phyloP scores from a whole-genome alignment of 2,888 invertebrate genomes.

The Tipula confusa region DNA sequence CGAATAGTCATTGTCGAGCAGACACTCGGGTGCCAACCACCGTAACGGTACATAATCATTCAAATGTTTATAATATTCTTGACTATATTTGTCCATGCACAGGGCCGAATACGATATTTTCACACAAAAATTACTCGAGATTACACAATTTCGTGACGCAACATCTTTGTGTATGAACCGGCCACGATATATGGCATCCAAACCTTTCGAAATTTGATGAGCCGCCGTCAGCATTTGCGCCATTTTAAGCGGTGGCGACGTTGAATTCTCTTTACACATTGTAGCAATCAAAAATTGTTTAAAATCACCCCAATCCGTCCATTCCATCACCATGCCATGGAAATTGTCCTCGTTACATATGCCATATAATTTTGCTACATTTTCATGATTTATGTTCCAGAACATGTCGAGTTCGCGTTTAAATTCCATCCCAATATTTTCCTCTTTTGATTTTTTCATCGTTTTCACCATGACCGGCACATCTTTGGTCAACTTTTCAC shows the following conservation, averaged over 20 bases:
- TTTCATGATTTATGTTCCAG: conserved; percentile 74
- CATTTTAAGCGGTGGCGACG: conserved; percentile 58
- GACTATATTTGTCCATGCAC: conserved; percentile 79
- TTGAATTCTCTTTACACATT: conserved; percentile 37
- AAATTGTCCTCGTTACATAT: conserved; percentile 81
- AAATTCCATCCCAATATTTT: conserved; percentile 74
- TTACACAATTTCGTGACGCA: conserved; percentile 85
- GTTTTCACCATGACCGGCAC: conserved; percentile 67
- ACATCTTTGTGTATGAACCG: conserved; percentile 86
- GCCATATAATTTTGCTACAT: conserved; percentile 73
- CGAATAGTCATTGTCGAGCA: conserved; percentile 84
- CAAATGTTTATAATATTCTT: conserved; percentile 82
- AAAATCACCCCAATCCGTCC: conserved; percentile 93
- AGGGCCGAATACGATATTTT: conserved; percentile 79
- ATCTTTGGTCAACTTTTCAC: conserved; percentile 46
- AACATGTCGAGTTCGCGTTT: conserved; percentile 85
- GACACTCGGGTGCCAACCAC: conserved; percentile 87
- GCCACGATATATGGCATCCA: conserved; percentile 71
- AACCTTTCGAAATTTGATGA: conserved; percentile 73
- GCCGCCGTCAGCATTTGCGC: conserved; percentile 64
- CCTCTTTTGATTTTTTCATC: conserved; percentile 67
- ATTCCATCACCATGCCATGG: conserved; percentile 82
- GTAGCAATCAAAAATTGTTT: conserved; percentile 78
- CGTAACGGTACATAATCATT: conserved; percentile 82
- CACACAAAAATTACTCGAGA: conserved; percentile 71